Percentiles rank a stretch among this genome's conserved stretches.
These are phyloP conservation scores for Strongylocentrotus purpuratus DNA, from an alignment of 35 echinoderm and acorn worm genomes.

Conservation along the genomic window DNA sequence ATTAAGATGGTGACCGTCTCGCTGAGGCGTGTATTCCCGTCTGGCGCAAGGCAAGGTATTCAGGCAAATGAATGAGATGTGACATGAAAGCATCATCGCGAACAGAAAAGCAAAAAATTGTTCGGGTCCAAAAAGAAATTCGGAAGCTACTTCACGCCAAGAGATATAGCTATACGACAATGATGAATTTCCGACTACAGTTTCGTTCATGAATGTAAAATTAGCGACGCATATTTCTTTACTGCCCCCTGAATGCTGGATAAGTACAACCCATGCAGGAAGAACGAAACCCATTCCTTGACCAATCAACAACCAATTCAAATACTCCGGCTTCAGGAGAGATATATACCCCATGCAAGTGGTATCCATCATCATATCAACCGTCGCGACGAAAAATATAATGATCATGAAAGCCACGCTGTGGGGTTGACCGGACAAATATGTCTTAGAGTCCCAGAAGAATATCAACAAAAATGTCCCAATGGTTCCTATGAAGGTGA, in stretches of 20 bases:
- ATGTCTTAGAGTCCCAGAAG: conserved; percentile 6
- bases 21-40: conserved; percentile 3
- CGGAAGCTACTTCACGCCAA: neutral
- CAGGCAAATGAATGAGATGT: conserved; percentile 25
- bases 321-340: neutral
- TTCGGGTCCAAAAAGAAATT: neutral
- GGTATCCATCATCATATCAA: neutral
- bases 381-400: neutral
- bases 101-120: conserved; percentile 28
- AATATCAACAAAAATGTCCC: conserved; percentile 27
- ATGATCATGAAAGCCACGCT: neutral
- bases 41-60: conserved; percentile 31
- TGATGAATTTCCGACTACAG: neutral
- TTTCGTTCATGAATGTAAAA: conserved; percentile 46
- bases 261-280: conserved; percentile 18
- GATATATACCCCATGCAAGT: conserved; percentile 39
- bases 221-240: neutral
- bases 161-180: neutral
- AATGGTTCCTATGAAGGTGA: conserved; percentile 1
- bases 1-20: neutral
- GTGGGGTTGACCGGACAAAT: neutral
- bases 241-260: neutral
- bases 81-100: conserved; percentile 27
- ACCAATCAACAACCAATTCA: conserved; percentile 43
- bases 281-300: conserved; percentile 11